Base-by-base conservation (phyloP, 2,888 invertebrate species). In the Andrena marginata region DNA sequence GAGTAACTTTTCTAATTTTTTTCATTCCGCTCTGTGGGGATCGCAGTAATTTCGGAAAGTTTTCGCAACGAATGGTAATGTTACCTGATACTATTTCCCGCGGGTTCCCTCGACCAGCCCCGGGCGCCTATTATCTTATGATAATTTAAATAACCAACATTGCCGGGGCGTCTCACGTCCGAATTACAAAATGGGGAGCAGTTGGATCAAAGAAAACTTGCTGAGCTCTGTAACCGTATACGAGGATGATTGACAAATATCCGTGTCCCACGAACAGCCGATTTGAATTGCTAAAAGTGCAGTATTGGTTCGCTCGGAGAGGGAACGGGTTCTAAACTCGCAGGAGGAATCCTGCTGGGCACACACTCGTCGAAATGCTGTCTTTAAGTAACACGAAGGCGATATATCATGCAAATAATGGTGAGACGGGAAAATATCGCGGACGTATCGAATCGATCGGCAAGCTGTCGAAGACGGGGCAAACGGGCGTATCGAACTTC, bases 331-430 rank as follows among this genome's bases (percentile, higher is more conserved):
- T 64, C 16, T 56, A 10, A 2, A 20, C 65, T 65, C 13, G 35
- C 29, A 16, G 69, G 6, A 56, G 23, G 23, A 31, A 63, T 63
- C 42, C 35, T 13, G 63, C 7, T 35, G 20, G 63, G 29, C 42
- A 31, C 35, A 65, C 20, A 10, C 51, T 54, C 42, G 16, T n/a
- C n/a, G 33, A 26, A 70, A 62, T 70, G 54, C 59, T 59, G 48
- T 49, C 65, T 33, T 68, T 23, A 59, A 23, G 42, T 31, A 76
- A 80, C 56, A 33, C 48, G 29, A 42, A 5, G 23, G 10, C 64
- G 68, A 73, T 83, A 82, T 60, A 65, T 83, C 65, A 67, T 56
- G 56, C 60, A 56, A 60, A 65, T 77, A 83, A 70, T 65, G 54
- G 63, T n/a, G 67, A 56, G 70, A 71, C 35, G 29, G 42, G 7